Base-by-base conservation (phyloP, 2,113 vertebrate species). In the Rhipidura dahli region DNA sequence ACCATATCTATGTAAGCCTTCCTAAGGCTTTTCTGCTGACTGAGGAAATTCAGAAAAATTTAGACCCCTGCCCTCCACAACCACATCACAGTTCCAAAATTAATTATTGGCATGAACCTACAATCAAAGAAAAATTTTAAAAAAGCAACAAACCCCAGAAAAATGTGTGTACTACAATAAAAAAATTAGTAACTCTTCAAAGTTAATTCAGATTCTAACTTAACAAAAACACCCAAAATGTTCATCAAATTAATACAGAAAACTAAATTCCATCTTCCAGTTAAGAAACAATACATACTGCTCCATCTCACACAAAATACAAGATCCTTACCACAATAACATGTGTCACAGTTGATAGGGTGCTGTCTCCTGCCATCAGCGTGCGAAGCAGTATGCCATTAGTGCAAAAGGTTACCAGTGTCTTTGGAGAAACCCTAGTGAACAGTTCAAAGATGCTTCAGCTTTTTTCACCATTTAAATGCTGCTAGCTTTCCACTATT, bases 371-470 rank as follows among this genome's bases (percentile, higher is more conserved):
- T 42, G 98, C 95, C 99, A 99, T 99, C 77, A 99, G 72, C 0
- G 99, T 99, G 79, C 99, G 98, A 94, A 99, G 99, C 49, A 99
- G 97, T 10, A 99, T 98, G 26, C 98, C 99, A 77, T 98, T 99
- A 71, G 99, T 99, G 93, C 99, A 99, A 97, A 99, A 99, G 1
- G 99, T 99, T 93, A 99, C 95, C 69, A 99, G 97, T 1, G 99
- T 99, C 98, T 98, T 99, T 65, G 99, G 99, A 93, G 99, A 99
- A 96, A 99, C 98, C 95, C 99, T 99, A 37, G 82, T 7, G 68
- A 95, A 95, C 61, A 97, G 85, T 60, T 47, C 18, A 95, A 72
- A 93, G 47, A 33, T 39, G 9, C 1, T 68, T 95, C 51, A 83
- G 51, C 15, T 14, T 27, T 72, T 66, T 60, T 72, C 15, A 68